Base-by-base conservation (phyloP, 2,888 invertebrate species). In the Macrophya alboannulata region DNA sequence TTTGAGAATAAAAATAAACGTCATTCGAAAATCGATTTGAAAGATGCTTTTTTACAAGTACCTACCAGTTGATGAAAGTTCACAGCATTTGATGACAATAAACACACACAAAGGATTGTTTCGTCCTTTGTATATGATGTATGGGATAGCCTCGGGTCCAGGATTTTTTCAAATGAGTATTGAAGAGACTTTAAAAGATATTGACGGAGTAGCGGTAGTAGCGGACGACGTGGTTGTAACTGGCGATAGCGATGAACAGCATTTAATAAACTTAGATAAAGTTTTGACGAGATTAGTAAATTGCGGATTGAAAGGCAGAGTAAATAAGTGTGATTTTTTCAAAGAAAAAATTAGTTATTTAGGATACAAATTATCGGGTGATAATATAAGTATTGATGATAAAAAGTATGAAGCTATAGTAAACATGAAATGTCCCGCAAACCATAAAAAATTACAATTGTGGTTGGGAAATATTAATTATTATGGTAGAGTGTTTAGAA, bases 381-480 rank as follows among this genome's bases (percentile, higher is more conserved):
- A 43, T 83, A 83, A n/a, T 83, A 83, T 79, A 12, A 83, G 83
- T 43, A 65, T 65, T 8, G 48, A 68, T n/a, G 45, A 65, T 5
- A 17, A 17, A 45, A 83, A 83, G 43, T 83, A 83, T 65, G 43
- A 43, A 48, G 65, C 83, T n/a, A 83, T 83, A n/a, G 68, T 68
- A 17, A 4, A 65, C n/a, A 65, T 65, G 65, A 65, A 65, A 25
- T 25, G 5, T n/a, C 65, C 65, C 4, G 65, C 1, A 48, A 84
- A 86, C 59, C 85, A 84, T 40, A 86, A 85, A 82, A 83, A 86
- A 68, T 79, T 84, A 65, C 85, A 85, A 71, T 71, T 85, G 62
- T 65, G 85, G 15, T n/a, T 85, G 17, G 84, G 85, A 15, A 83
- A 86, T 77, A 85, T 86, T 10, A 86, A 84, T 77, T 84, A 85